These are phyloP conservation scores for Brachymystax lenok DNA, from an alignment of 2,797 vertebrate genomes.

Conservation along the genomic window DNA sequence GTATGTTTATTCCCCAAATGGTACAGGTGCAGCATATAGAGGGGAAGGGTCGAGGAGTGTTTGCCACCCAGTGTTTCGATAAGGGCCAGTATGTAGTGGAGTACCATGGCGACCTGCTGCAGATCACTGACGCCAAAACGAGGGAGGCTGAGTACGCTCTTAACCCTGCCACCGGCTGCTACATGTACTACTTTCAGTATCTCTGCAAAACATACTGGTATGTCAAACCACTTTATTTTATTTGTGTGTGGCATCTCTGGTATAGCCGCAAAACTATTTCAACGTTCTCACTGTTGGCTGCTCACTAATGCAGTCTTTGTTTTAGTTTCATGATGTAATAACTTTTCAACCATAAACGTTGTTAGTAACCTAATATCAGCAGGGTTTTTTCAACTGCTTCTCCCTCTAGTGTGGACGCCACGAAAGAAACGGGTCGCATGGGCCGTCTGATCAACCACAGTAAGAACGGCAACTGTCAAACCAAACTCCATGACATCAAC, in stretches of 20 bases:
- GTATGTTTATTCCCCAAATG: neutral
- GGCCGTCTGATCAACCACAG: slow-evolving; percentile 96
- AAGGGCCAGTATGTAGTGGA: slow-evolving; percentile 96
- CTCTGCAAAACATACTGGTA: slow-evolving; percentile 97
- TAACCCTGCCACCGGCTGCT: slow-evolving; percentile 94
- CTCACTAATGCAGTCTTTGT: neutral
- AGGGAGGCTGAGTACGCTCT: slow-evolving; percentile 88
- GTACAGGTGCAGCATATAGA: slow-evolving; percentile 88
- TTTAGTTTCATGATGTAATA: neutral
- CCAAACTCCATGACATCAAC: slow-evolving; percentile 92
- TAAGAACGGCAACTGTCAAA: slow-evolving; percentile 96
- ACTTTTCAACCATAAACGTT: neutral
- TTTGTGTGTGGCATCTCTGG: neutral
- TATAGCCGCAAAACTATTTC: neutral
- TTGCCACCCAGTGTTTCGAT: slow-evolving; percentile 86
- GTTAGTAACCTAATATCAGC: neutral
- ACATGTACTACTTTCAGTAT: slow-evolving; percentile 99
- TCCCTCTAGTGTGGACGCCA: slow-evolving; percentile 88
- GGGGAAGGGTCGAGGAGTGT: slow-evolving; percentile 92
- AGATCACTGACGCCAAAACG: slow-evolving; percentile 90
- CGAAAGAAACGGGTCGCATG: slow-evolving; percentile 85
- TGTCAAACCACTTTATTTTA: slow-evolving; percentile 38
- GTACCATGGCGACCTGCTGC: slow-evolving; percentile 95
- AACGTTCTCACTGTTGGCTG: neutral
- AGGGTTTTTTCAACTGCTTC: neutral